Evolutionary conservation across 2,888 invertebrate genomes (phyloP), one percentile per base, ranked within the genome.

Genomic region (Blastobasis adustella): DNA sequence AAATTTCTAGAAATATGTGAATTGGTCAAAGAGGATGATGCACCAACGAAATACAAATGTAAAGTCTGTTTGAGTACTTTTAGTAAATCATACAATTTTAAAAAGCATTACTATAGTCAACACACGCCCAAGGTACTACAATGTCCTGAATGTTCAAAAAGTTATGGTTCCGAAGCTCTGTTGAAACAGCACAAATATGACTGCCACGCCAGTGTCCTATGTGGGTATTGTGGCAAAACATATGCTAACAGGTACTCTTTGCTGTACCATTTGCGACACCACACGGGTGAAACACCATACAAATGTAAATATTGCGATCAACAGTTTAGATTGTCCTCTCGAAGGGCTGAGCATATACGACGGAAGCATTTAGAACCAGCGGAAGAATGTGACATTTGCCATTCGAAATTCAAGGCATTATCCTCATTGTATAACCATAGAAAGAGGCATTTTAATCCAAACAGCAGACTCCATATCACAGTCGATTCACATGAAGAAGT

Each of bases 21-120:
- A 9, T 9, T 54, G 5, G 43, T 51, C 9, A n/a, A 42, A 47
- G 49, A 54, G 4, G 37, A 47, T 6, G 45, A 53, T 7, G 4
- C 10, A 0, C 47, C 45, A 38, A 45, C 54, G 5, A 49, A 42
- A 43, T 54, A 47, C 37, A 49, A 52, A 39, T 54, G 54, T 10
- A 54, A 52, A 39, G 51, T 47, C 1, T 53, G 53, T 10, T 43
- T 10, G 6, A 47, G 6, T 23, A 10, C 37, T 5, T 52, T 49
- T 38, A 52, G n/a, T 4, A 54, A 48, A 45, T 45, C 47, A 39
- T 54, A 49, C 45, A 54, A 54, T 43, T 47, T 51, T 7, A 54
- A 54, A 39, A 54, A 54, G 45, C 54, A 54, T 52, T 54, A 47
- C 37, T 54, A 52, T 10, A 54, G 54, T 39, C 51, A 52, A 23